phyloP scores from a whole-genome alignment of 2,113 vertebrate genomes.

The Scomber colias region DNA sequence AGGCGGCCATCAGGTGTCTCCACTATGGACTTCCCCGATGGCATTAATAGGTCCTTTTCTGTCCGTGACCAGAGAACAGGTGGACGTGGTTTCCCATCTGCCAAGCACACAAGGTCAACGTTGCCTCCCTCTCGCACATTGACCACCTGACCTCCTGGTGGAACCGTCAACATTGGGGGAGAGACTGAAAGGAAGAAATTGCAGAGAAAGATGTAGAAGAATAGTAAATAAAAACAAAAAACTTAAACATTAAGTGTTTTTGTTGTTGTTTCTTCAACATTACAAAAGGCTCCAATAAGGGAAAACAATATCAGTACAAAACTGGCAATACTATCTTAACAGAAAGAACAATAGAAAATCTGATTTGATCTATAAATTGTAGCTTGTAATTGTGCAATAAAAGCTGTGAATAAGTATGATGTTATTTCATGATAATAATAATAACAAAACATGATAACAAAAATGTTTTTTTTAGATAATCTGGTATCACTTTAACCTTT shows the following conservation, averaged over 20 bases:
- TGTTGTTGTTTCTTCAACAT: background rate
- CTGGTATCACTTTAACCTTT: background rate
- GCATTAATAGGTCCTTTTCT: conserved; percentile 93
- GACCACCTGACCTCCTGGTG: conserved; percentile 88
- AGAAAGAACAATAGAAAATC: background rate
- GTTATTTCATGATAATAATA: background rate
- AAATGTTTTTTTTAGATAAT: background rate
- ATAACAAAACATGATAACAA: too few relatives aligned
- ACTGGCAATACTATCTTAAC: background rate
- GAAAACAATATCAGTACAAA: background rate
- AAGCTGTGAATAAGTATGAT: background rate
- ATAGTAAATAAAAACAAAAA: background rate
- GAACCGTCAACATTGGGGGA: conserved; percentile 91
- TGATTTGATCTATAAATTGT: background rate
- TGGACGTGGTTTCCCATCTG: conserved; percentile 94
- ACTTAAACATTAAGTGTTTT: too few relatives aligned
- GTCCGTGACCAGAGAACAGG: conserved; percentile 94
- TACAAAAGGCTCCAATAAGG: background rate
- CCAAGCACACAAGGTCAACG: conserved; percentile 90
- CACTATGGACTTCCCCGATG: conserved; percentile 84
- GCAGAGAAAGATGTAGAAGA: background rate
- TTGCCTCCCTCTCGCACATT: conserved; percentile 91
- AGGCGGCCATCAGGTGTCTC: conserved; percentile 93
- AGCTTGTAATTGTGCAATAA: background rate
- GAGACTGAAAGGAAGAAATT: conserved; percentile 81